phyloP scores from a whole-genome alignment of 2,888 invertebrate genomes.

The Troides aeacus region DNA sequence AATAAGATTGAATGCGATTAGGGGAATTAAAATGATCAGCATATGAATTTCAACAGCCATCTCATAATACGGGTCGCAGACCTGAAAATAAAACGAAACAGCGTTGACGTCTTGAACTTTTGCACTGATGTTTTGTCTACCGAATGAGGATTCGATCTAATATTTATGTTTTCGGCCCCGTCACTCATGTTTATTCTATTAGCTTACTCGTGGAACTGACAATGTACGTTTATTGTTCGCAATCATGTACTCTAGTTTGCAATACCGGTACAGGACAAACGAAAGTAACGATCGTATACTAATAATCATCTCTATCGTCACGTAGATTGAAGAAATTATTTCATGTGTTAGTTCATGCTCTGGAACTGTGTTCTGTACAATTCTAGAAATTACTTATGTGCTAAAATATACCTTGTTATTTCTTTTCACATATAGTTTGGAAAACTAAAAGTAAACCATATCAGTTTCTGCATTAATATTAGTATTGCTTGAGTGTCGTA shows the following conservation, averaged over 20 bases:
- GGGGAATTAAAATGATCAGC: slow-evolving; percentile 83
- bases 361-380: no score
- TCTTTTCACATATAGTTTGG: neutral
- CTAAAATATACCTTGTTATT: neutral
- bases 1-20: slow-evolving; percentile 85
- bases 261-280: neutral
- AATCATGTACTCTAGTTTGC: neutral
- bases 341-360: no score
- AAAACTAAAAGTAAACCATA: no score
- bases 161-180: slow-evolving; percentile 13
- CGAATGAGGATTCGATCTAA: slow-evolving; percentile 5
- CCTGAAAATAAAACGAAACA: slow-evolving; percentile 53
- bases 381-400: no score
- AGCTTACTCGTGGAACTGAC: neutral
- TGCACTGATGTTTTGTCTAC: neutral
- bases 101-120: neutral
- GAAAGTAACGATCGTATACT: neutral
- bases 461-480: no score
- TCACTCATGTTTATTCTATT: slow-evolving; percentile 15
- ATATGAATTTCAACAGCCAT: slow-evolving; percentile 81
- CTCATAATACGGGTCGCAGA: slow-evolving; percentile 64
- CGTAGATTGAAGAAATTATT: no score
- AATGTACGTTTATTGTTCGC: neutral
- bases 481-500: slow-evolving; percentile 5
- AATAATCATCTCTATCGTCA: neutral